Percentiles rank a stretch among this genome's conserved stretches.
These are phyloP conservation scores for Mastigias papua DNA, from an alignment of 30 jellyfish, hydroid and myxozoan species.

Conservation along the genomic window DNA sequence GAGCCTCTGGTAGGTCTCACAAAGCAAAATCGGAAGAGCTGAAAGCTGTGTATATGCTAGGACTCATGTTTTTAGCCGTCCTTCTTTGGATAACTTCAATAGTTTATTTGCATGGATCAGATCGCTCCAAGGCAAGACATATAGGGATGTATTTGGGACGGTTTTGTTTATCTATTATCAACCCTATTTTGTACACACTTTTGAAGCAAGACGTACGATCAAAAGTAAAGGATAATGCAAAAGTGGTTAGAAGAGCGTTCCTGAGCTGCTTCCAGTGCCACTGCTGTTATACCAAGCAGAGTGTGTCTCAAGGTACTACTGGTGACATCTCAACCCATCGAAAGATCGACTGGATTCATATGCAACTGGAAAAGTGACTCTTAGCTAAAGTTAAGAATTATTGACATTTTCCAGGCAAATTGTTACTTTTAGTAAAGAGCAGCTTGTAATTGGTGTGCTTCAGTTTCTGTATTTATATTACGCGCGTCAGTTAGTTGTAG, in stretches of 20 bases:
- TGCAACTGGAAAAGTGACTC: too few relatives aligned
- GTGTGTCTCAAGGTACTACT: background rate
- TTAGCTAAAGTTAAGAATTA: too few relatives aligned
- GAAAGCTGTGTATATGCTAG: slow-evolving; percentile 14
- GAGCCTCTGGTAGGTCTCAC: background rate
- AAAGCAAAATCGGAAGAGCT: slow-evolving; percentile 1
- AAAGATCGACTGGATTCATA: too few relatives aligned
- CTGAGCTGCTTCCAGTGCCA: background rate
- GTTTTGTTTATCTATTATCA: slow-evolving; percentile 29
- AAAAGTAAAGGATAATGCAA: slow-evolving; percentile 3
- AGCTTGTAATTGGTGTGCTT: too few relatives aligned
- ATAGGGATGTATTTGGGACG: slow-evolving; percentile 55
- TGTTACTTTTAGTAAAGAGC: too few relatives aligned
- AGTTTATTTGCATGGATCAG: background rate
- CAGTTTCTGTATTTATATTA: too few relatives aligned
- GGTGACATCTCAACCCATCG: too few relatives aligned
- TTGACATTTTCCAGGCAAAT: too few relatives aligned
- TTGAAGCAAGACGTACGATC: slow-evolving; percentile 29
- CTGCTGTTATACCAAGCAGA: background rate
- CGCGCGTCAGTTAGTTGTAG: too few relatives aligned
- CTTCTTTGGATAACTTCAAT: background rate
- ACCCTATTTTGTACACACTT: slow-evolving; percentile 53
- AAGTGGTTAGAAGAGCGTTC: background rate
- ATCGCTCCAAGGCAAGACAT: background rate
- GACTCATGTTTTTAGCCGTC: slow-evolving; percentile 30